Evolutionary conservation across 2,797 vertebrate genomes (phyloP).

Genomic region (Linurgus olivaceus): DNA sequence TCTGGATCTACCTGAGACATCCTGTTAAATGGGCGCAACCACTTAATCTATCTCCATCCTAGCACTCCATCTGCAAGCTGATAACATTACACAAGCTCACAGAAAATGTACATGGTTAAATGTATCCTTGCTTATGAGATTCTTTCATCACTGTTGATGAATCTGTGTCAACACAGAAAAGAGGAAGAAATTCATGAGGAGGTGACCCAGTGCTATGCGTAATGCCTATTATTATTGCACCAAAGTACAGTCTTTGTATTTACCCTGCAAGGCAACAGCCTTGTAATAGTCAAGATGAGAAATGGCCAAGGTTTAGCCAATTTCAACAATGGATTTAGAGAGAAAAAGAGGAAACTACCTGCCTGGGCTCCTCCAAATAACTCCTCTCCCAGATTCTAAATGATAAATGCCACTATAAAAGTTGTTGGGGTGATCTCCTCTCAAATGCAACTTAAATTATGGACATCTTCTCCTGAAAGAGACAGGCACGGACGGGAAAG

Average conservation of each 20-base stretch:
- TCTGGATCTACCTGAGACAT: neutral
- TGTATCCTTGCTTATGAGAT: neutral
- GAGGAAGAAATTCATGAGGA: neutral
- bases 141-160: neutral
- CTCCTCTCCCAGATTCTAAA: neutral
- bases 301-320: slow-evolving; percentile 21
- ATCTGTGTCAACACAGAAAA: neutral
- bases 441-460: slow-evolving; percentile 35
- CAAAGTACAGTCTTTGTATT: neutral
- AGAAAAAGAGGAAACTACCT: neutral
- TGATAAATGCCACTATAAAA: slow-evolving; percentile 35
- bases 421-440: slow-evolving; percentile 17
- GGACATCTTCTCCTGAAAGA: neutral
- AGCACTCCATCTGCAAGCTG: neutral
- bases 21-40: neutral
- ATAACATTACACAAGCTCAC: neutral
- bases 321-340: slow-evolving; percentile 14
- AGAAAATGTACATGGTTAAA: neutral
- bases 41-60: neutral
- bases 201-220: neutral
- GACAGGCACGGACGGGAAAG: neutral
- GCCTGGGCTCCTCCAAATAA: neutral
- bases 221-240: neutral
- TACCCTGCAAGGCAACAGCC: neutral
- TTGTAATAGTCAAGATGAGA: slow-evolving; percentile 24